Conservation (phyloP, 2,113 vertebrate species). For the Hystrix cristata region DNA sequence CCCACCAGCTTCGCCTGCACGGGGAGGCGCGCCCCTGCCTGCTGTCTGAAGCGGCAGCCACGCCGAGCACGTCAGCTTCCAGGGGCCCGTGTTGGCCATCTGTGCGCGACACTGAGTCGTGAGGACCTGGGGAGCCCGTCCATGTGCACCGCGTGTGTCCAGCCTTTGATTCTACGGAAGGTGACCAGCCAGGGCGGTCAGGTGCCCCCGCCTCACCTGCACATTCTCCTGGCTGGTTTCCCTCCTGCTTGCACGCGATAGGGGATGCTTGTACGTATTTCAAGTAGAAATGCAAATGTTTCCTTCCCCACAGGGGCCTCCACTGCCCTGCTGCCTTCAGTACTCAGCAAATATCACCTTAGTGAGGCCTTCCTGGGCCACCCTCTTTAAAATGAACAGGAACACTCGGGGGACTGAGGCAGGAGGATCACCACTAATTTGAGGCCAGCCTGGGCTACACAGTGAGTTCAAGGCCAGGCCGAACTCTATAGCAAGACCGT, state of each 20-base stretch:
- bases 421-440: background rate
- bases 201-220: background rate
- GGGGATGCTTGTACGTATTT: background rate
- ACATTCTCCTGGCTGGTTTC: no score
- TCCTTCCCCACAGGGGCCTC: background rate
- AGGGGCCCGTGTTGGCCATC: background rate
- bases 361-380: background rate
- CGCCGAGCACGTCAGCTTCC: background rate
- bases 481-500: background rate
- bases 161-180: background rate
- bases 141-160: background rate
- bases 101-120: rapidly evolving
- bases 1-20: background rate
- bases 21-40: no score
- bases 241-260: background rate
- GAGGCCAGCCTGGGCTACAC: background rate
- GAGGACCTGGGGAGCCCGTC: background rate
- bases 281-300: background rate
- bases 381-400: background rate
- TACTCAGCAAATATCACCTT: no score
- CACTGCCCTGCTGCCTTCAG: background rate
- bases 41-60: background rate
- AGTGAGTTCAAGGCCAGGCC: background rate
- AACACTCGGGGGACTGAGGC: background rate
- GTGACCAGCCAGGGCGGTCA: background rate